These are phyloP conservation scores for Helicolenus hilgendorfi DNA, from an alignment of 2,797 vertebrate genomes.

Conservation along the genomic window DNA sequence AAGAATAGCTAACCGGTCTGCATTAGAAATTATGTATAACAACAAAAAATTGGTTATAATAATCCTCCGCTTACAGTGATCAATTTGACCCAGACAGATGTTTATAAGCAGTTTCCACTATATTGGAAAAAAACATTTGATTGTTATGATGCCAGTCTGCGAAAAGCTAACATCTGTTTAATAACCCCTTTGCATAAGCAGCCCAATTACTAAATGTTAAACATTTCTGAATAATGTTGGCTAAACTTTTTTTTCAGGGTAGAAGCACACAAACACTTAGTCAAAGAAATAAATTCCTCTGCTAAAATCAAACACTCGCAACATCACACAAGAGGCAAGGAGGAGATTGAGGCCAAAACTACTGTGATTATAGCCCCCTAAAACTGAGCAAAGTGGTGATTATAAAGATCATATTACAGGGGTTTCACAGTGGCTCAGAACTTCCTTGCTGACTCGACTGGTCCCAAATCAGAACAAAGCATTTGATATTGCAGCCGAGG, in stretches of 20 bases:
- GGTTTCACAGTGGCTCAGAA: conserved; percentile 39
- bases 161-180: neutral
- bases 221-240: neutral
- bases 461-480: conserved; percentile 38
- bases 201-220: neutral
- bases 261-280: neutral
- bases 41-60: no score
- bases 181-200: neutral
- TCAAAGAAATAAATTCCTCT: neutral
- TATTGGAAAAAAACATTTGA: neutral
- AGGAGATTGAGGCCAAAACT: neutral
- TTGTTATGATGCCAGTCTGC: neutral
- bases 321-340: neutral
- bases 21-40: no score
- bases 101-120: no score
- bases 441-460: conserved; percentile 28
- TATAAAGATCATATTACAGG: conserved; percentile 46
- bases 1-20: no score
- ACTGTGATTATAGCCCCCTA: conserved; percentile 5
- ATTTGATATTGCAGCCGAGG: conserved; percentile 49
- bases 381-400: conserved; percentile 29
- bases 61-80: no score
- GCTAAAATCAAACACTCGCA: neutral
- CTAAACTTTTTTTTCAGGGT: neutral
- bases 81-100: no score